These are phyloP conservation scores for Serilophus lunatus DNA, from an alignment of 2,113 vertebrate genomes.

Conservation along the genomic window DNA sequence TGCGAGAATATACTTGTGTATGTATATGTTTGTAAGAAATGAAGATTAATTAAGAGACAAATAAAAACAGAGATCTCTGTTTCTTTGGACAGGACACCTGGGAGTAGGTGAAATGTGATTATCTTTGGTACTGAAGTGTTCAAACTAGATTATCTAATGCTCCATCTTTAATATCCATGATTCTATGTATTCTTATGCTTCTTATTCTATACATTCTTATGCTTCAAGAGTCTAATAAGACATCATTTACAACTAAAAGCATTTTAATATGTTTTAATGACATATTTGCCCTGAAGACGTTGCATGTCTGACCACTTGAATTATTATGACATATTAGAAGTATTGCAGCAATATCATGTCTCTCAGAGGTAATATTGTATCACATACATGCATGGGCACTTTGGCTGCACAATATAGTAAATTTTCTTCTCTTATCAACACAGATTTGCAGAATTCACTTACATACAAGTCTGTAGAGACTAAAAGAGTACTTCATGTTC, in stretches of 20 bases:
- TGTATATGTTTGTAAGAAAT: not conserved
- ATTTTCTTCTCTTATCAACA: not conserved
- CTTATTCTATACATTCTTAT: not conserved
- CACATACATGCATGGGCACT: not conserved
- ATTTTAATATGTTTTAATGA: not conserved
- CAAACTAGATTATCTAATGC: not conserved
- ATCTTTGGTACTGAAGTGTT: not conserved
- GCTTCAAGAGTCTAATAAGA: not conserved
- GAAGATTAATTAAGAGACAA: not conserved
- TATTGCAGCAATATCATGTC: not conserved
- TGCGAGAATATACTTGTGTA: not conserved
- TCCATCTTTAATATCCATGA: not conserved
- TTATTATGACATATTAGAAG: not conserved
- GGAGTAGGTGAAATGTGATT: not conserved
- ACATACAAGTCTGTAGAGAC: not conserved
- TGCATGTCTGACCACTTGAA: not conserved
- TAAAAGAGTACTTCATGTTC: not conserved
- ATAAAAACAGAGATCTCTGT: not conserved
- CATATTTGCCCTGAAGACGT: not conserved
- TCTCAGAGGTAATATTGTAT: not conserved
- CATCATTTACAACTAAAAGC: not conserved
- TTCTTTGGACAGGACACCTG: not conserved
- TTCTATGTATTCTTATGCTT: not conserved
- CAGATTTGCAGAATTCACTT: conserved; percentile 1
- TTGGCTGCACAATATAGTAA: not conserved